These are phyloP conservation scores for Melanerpes formicivorus DNA, from an alignment of 2,113 vertebrate genomes.

Conservation along the genomic window DNA sequence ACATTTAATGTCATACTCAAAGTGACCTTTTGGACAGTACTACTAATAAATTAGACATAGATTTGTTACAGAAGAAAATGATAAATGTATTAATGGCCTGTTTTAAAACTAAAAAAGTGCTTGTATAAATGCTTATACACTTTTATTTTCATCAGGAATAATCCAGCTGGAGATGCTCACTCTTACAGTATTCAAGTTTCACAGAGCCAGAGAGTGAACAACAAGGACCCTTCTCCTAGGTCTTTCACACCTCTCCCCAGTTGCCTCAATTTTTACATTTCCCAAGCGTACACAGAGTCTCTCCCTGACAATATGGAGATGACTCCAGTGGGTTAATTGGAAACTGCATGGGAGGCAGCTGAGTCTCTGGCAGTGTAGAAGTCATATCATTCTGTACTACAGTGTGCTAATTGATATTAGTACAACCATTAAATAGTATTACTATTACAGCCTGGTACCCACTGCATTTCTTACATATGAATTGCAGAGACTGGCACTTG, in stretches of 20 bases:
- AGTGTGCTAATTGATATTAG: slow-evolving; percentile 14
- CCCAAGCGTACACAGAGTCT: background rate
- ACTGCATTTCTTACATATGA: slow-evolving; percentile 1
- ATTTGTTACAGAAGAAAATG: background rate
- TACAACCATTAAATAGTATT: slow-evolving; percentile 1
- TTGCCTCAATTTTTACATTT: background rate
- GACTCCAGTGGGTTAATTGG: slow-evolving; percentile 13
- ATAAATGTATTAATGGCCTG: background rate
- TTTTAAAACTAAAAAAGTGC: background rate
- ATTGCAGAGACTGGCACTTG: background rate
- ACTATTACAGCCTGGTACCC: background rate
- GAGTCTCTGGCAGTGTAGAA: background rate
- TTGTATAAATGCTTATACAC: background rate
- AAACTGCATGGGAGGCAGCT: background rate
- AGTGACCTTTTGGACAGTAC: background rate
- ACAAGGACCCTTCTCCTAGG: background rate
- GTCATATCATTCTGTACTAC: background rate
- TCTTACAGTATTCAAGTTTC: background rate
- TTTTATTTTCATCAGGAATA: background rate
- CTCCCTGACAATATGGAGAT: background rate
- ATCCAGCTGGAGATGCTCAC: background rate
- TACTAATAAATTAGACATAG: background rate
- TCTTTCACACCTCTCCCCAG: background rate
- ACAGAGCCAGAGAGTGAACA: background rate
- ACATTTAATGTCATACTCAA: background rate